Conservation (phyloP, 2,113 vertebrate genomes). For the Tangachromis dhanisi region DNA sequence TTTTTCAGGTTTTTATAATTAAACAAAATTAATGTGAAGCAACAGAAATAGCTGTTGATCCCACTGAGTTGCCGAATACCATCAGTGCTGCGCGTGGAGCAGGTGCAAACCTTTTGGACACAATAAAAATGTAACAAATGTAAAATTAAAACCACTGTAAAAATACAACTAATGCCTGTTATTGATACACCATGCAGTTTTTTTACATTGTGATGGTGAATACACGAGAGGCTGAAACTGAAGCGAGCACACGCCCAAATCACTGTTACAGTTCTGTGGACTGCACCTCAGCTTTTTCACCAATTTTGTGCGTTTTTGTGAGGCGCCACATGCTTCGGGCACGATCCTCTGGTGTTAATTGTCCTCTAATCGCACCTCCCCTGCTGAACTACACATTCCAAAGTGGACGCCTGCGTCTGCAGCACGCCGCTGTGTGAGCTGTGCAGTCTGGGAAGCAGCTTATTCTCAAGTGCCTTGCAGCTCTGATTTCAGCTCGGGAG, state of each 20-base stretch:
- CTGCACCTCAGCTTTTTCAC: not conserved
- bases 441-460: not conserved
- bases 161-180: not conserved
- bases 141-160: not conserved
- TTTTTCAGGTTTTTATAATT: not conserved
- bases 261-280: not conserved
- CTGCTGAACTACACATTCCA: not conserved
- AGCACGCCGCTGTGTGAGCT: not conserved
- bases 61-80: not conserved
- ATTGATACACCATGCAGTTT: not conserved
- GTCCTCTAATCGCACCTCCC: not conserved
- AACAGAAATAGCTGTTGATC: not conserved
- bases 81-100: not conserved
- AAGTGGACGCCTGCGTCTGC: not conserved
- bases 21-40: not conserved
- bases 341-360: not conserved
- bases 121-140: not conserved
- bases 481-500: not conserved
- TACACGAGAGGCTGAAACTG: not conserved
- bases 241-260: not conserved
- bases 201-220: not conserved
- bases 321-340: not conserved
- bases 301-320: not conserved
- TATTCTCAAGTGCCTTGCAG: slow-evolving; percentile 50
- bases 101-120: not conserved